Evolutionary conservation across 1,140 invertebrate species (phyloP).

Genomic region (Dendrolimus kikuchii): DNA sequence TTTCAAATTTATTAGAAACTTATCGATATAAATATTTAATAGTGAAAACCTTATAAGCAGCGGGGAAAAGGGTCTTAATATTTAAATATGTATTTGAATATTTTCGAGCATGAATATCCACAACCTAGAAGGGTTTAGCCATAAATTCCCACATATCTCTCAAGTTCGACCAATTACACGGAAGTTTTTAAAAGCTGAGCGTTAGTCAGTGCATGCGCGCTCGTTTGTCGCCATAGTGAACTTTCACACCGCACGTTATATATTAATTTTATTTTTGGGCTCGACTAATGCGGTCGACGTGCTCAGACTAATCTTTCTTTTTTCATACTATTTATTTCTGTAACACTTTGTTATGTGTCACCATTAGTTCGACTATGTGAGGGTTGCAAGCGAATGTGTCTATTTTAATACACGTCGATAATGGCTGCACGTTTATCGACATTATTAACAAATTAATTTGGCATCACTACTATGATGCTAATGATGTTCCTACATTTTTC

Average conservation of each 20-base stretch:
- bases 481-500: too few relatives aligned
- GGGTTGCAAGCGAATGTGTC: conserved; percentile 20
- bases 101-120: neutral
- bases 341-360: conserved; percentile 55
- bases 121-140: neutral
- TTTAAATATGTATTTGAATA: neutral
- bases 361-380: conserved; percentile 49
- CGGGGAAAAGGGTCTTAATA: too few relatives aligned
- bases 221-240: conserved; percentile 48
- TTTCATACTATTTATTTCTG: conserved; percentile 53
- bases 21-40: too few relatives aligned
- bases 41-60: too few relatives aligned
- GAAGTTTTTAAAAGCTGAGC: conserved; percentile 31
- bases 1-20: too few relatives aligned
- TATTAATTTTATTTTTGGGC: conserved; percentile 62
- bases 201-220: conserved; percentile 24
- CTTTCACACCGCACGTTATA: conserved; percentile 47
- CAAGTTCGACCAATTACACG: conserved; percentile 28
- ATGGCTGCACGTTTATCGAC: too few relatives aligned
- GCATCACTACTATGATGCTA: too few relatives aligned
- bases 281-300: conserved; percentile 36
- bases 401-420: conserved; percentile 3
- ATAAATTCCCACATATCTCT: conserved; percentile 39
- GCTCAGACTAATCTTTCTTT: conserved; percentile 46
- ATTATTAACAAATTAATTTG: too few relatives aligned